A percentile compares a stretch with the other conserved stretches of the same genome.
Evolutionary conservation across 1,140 invertebrate genomes (phyloP).

Genomic region (Trachymyrmex cornetzi): DNA sequence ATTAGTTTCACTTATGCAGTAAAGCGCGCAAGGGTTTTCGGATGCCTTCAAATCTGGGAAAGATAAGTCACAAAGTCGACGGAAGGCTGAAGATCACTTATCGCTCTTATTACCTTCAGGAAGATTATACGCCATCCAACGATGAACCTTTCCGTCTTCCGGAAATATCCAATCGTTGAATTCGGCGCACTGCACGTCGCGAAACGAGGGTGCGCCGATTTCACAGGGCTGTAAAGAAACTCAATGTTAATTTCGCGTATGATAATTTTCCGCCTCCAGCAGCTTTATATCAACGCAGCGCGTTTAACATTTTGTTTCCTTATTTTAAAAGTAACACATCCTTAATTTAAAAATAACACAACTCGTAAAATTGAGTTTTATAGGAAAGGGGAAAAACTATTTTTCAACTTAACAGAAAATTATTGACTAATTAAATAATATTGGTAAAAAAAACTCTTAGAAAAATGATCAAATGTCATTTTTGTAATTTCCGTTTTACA

Average conservation of each 20-base stretch:
- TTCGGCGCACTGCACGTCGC: slow-evolving; percentile 81
- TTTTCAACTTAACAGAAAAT: too few relatives aligned
- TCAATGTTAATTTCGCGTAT: background rate
- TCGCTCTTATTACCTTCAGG: slow-evolving; percentile 78
- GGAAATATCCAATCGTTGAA: slow-evolving; percentile 83
- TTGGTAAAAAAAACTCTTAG: too few relatives aligned
- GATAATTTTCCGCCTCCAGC: background rate
- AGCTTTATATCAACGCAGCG: background rate
- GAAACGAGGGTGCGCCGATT: slow-evolving; percentile 76
- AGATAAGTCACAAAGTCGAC: slow-evolving; percentile 15
- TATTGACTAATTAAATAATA: too few relatives aligned
- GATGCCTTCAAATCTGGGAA: slow-evolving; percentile 65
- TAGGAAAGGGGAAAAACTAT: too few relatives aligned
- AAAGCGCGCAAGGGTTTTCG: slow-evolving; percentile 86
- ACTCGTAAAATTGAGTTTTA: too few relatives aligned
- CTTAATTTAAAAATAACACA: too few relatives aligned
- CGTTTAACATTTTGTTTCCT: background rate
- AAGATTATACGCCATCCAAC: slow-evolving; percentile 79
- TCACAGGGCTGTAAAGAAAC: slow-evolving; percentile 77
- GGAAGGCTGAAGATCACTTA: background rate
- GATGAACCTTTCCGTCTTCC: slow-evolving; percentile 81
- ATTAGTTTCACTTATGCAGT: slow-evolving; percentile 85
- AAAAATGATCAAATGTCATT: too few relatives aligned
- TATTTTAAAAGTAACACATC: too few relatives aligned
- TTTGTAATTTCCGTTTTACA: too few relatives aligned